Conservation (phyloP, 2,888 invertebrate genomes). For the Parnassius mnemosyne region DNA sequence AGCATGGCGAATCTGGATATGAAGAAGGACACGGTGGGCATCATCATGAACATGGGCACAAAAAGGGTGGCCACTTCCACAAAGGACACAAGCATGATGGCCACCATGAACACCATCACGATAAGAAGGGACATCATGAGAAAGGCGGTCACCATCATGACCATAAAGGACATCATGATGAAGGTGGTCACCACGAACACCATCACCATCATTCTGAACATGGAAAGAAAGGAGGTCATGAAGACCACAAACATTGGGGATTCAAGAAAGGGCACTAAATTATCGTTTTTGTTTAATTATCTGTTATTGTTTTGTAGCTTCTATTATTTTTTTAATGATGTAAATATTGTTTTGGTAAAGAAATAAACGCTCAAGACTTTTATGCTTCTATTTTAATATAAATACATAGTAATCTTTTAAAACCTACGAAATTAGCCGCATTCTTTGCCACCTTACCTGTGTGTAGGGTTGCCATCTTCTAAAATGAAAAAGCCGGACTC, state of each 20-base stretch:
- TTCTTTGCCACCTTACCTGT: too few species aligned
- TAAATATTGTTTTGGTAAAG: constrained; percentile 22
- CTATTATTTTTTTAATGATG: constrained; percentile 23
- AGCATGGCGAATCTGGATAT: constrained; percentile 87
- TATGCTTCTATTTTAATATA: not conserved
- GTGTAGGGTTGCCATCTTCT: too few species aligned
- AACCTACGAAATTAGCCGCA: not conserved
- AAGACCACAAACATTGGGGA: constrained; percentile 90
- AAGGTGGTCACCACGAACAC: constrained; percentile 88
- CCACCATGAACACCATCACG: constrained; percentile 88
- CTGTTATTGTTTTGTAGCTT: constrained; percentile 26
- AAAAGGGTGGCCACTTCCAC: constrained; percentile 90
- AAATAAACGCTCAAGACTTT: constrained; percentile 4
- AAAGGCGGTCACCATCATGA: constrained; percentile 90
- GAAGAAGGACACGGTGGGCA: constrained; percentile 89
- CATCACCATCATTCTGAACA: constrained; percentile 86
- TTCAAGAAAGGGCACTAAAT: constrained; percentile 78
- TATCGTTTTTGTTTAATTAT: constrained; percentile 23
- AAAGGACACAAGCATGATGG: constrained; percentile 88
- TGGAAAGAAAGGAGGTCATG: constrained; percentile 89
- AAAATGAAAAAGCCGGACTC: too few species aligned
- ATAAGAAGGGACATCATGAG: constrained; percentile 89
- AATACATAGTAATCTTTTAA: not conserved
- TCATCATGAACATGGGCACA: constrained; percentile 88
- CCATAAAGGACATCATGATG: constrained; percentile 89